A percentile compares a stretch with the other conserved stretches of the same genome.
Evolutionary conservation across 2,113 vertebrate genomes (phyloP).

Genomic region (Oreochromis aureus): DNA sequence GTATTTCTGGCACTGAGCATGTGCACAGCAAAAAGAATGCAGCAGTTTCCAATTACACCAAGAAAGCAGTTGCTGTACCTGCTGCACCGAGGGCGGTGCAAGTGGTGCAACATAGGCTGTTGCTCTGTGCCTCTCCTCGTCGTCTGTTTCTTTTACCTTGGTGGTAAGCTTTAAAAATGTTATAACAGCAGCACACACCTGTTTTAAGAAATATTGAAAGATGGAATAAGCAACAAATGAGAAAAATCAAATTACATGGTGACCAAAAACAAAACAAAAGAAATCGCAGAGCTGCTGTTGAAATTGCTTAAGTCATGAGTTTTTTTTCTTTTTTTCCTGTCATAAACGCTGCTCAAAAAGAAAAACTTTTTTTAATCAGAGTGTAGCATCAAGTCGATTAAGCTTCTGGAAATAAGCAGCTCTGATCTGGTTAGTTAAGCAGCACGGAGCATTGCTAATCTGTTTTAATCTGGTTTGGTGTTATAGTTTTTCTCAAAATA

Average conservation of each 20-base stretch:
- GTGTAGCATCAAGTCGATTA: accelerated
- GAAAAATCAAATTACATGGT: neutral
- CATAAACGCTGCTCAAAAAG: neutral
- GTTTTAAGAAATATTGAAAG: neutral
- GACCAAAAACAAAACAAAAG: accelerated
- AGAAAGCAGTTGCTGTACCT: neutral
- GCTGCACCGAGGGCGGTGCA: neutral
- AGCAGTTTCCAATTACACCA: neutral
- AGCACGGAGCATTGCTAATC: too few species aligned
- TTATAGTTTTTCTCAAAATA: too few species aligned
- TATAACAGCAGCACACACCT: neutral
- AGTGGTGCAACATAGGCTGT: neutral
- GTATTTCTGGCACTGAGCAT: neutral
- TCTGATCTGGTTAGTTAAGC: too few species aligned
- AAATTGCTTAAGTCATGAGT: accelerated
- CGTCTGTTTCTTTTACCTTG: neutral
- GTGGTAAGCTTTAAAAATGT: neutral
- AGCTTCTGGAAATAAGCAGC: neutral
- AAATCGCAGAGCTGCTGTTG: neutral
- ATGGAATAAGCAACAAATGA: neutral
- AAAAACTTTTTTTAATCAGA: neutral
- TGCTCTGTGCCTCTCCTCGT: accelerated
- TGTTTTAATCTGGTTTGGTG: too few species aligned
- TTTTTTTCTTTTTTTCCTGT: neutral
- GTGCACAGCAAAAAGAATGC: neutral